Evolutionary conservation across 2,797 vertebrate genomes (phyloP).

Genomic region (Falco biarmicus): DNA sequence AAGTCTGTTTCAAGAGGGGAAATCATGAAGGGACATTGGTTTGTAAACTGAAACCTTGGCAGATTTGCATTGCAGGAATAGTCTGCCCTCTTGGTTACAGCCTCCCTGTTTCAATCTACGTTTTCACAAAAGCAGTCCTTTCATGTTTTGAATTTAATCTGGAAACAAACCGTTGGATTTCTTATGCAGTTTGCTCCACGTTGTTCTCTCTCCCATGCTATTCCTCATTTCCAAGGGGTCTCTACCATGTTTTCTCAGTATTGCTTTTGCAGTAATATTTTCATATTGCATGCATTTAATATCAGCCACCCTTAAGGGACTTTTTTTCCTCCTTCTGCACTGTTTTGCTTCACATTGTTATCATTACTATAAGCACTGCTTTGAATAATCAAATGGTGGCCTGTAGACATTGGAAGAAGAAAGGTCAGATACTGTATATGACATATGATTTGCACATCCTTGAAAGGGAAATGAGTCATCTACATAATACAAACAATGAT

Average conservation of each 20-base stretch:
- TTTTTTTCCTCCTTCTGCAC: neutral
- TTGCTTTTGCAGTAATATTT: conserved; percentile 8
- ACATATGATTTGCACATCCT: conserved; percentile 75
- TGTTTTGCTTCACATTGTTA: conserved; percentile 44
- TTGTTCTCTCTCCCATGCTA: neutral
- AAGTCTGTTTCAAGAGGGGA: neutral
- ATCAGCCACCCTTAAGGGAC: conserved; percentile 12
- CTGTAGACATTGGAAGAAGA: conserved; percentile 57
- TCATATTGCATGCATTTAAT: neutral
- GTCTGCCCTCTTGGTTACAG: neutral
- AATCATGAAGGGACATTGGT: neutral
- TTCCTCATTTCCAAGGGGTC: neutral
- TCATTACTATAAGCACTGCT: conserved; percentile 40
- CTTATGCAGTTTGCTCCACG: neutral
- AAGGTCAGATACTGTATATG: conserved; percentile 75
- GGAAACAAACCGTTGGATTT: neutral
- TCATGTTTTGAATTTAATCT: neutral
- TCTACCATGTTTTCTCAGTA: neutral
- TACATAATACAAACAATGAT: conserved; percentile 76
- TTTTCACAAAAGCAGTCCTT: neutral
- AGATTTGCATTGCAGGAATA: neutral
- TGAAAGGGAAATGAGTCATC: conserved; percentile 81
- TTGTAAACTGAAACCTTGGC: neutral
- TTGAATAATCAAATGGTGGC: conserved; percentile 62
- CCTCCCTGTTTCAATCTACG: neutral